phyloP scores from a whole-genome alignment of 2,888 invertebrate genomes.

The Troides aeacus region DNA sequence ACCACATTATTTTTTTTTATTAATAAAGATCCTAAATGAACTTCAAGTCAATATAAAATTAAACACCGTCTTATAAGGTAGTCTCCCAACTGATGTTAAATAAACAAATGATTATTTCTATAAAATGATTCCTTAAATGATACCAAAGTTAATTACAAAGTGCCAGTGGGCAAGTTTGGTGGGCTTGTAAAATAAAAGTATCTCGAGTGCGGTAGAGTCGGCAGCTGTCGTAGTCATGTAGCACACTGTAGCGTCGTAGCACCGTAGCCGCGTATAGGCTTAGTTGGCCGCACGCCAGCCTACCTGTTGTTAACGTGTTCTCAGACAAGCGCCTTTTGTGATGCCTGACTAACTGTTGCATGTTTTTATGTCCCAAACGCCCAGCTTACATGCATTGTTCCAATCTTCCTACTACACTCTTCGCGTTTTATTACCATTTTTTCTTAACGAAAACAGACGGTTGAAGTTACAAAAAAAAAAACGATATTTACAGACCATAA shows the following conservation, averaged over 20 bases:
- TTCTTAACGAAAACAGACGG: slow-evolving; percentile 8
- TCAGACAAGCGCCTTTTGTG: slow-evolving; percentile 44
- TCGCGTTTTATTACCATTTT: slow-evolving; percentile 23
- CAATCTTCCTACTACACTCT: slow-evolving; percentile 18
- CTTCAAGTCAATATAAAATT: no score
- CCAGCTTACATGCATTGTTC: slow-evolving; percentile 28
- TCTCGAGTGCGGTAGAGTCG: slow-evolving; percentile 11
- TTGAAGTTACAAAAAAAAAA: slow-evolving; percentile 6
- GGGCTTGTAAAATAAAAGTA: slow-evolving; percentile 16
- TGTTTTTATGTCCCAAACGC: slow-evolving; percentile 32
- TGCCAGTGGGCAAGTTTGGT: background rate
- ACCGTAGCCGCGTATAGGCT: slow-evolving; percentile 35
- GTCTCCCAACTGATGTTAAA: no score
- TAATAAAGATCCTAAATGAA: no score
- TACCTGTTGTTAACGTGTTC: slow-evolving; percentile 72
- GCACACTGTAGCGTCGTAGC: slow-evolving; percentile 45
- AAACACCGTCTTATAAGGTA: no score
- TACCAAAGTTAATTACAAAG: no score
- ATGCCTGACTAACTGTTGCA: slow-evolving; percentile 52
- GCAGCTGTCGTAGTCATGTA: slow-evolving; percentile 49
- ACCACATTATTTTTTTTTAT: no score
- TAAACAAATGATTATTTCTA: no score
- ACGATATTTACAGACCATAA: background rate
- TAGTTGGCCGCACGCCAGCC: slow-evolving; percentile 67
- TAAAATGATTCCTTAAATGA: no score